Base-by-base conservation (phyloP, 2,888 invertebrate genomes). In the Pilophorus perplexus region DNA sequence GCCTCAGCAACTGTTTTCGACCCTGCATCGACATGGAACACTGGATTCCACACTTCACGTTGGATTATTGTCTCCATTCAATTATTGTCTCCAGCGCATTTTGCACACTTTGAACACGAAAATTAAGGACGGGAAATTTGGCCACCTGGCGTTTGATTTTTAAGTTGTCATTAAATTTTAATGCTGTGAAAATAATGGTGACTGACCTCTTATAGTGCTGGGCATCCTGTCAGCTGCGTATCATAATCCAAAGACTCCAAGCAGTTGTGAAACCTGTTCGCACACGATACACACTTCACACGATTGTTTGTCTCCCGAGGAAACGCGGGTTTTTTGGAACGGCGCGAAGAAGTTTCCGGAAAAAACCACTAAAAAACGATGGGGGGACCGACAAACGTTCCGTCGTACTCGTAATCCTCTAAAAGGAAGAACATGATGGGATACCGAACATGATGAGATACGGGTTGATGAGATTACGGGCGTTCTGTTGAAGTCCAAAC, bases 141-240 rank as follows among this genome's bases (percentile, higher is more conserved):
- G n/a, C n/a, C n/a, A n/a, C n/a, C n/a, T n/a, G n/a, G n/a, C n/a
- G n/a, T n/a, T n/a, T n/a, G n/a, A n/a, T n/a, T n/a, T n/a, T n/a
- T n/a, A n/a, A n/a, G n/a, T n/a, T n/a, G n/a, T n/a, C n/a, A n/a
- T n/a, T n/a, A n/a, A n/a, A n/a, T n/a, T n/a, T n/a, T n/a, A n/a
- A n/a, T n/a, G n/a, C n/a, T n/a, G n/a, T n/a, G n/a, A n/a, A 33
- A 33, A 12, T 6, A 33, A 16, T n/a, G 14, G 18, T 2, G 62
- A 6, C 44, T 69, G 50, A 73, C 72, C 72, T 73, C 73, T 71
- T 44, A 73, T 73, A 64, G 73, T 73, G 70, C 73, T 73, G 67
- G 73, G 73, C 73, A 73, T 73, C 68, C 70, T 72, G 62, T 62
- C 62, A 62, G 62, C 46, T 44, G 8, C 22, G 25, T 54, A 48